Base-by-base conservation (phyloP, 2,797 vertebrate species). In the Anguilla anguilla region DNA sequence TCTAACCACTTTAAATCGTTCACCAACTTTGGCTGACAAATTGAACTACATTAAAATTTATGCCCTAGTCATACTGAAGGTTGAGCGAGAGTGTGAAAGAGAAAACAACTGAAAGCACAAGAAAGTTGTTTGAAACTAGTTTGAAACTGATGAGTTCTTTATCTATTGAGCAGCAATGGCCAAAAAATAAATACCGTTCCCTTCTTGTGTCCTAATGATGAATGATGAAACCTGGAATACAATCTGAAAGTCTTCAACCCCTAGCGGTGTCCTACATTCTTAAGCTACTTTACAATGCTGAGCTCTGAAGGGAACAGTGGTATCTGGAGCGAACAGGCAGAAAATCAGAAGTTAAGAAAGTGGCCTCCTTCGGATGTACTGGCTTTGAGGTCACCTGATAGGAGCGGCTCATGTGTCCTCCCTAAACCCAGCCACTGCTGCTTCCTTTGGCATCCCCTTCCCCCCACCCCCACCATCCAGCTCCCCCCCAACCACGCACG, bases 181-280 rank as follows among this genome's bases (percentile, higher is more conserved):
- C 6, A 81, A 81, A 49, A 49, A 81, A 31, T 28, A 53, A 19
- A 83, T 49, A 13, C 4, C 17, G 22, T 81, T 51, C 19, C 22
- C 46, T 81, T 67, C 61, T 87, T 84, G 17, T 83, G 35, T 85
- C 31, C 39, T 77, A n/a, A 67, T 84, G 57, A 17, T 49, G 81
- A 84, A 69, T 61, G 49, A 84, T 22, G 51, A 59, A 79, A 31
- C 69, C 43, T 86, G n/a, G 39, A 64, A 85, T 49, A 31, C 49
- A 53, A 51, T 82, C 31, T 19, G 22, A 86, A 89, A 84, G 79
- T 39, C 77, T 84, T 83, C 83, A 82, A 90, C 87, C 88, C 53
- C 72, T 55, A 64, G 87, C 88, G 84, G 91, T 90, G 90, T 88
- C 91, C 92, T 92, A 92, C 55, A 93, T 95, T 94, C 89, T 91